phyloP scores from a whole-genome alignment of 2,888 invertebrate species.

The Diaperis boleti region DNA sequence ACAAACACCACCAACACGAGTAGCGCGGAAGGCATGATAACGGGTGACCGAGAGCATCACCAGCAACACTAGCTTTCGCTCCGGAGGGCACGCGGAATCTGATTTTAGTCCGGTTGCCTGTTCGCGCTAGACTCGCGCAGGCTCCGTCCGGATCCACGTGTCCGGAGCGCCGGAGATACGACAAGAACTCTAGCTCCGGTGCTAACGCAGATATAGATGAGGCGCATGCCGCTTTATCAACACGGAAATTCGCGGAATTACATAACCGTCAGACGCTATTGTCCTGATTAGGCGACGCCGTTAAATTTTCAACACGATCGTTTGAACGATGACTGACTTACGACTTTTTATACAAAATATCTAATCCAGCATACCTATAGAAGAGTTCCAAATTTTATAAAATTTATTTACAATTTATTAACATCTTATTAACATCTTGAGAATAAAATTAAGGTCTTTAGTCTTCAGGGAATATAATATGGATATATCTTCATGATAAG shows the following conservation, averaged over 20 bases:
- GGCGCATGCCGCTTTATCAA: conserved; percentile 35
- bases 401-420: too few species aligned
- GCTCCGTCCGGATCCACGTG: conserved; percentile 53
- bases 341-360: background rate
- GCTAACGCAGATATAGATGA: conserved; percentile 29
- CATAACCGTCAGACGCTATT: conserved; percentile 36
- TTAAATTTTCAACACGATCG: conserved; percentile 36
- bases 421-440: too few species aligned
- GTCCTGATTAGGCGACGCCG: conserved; percentile 38
- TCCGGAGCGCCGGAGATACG: conserved; percentile 30
- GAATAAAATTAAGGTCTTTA: too few species aligned
- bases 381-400: background rate
- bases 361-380: background rate
- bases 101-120: conserved; percentile 45
- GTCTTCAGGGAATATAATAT: too few species aligned
- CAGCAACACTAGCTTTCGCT: conserved; percentile 51
- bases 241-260: conserved; percentile 37
- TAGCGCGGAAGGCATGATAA: conserved; percentile 57
- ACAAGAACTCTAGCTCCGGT: conserved; percentile 24
- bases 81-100: conserved; percentile 49
- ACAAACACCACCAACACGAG: conserved; percentile 52
- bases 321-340: conserved; percentile 21
- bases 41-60: conserved; percentile 56
- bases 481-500: too few species aligned
- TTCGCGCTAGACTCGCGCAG: conserved; percentile 50